Percentiles rank a stretch among this genome's conserved stretches.
phyloP scores from a whole-genome alignment of 2,888 invertebrate genomes.

The Hypomecis atomaria region DNA sequence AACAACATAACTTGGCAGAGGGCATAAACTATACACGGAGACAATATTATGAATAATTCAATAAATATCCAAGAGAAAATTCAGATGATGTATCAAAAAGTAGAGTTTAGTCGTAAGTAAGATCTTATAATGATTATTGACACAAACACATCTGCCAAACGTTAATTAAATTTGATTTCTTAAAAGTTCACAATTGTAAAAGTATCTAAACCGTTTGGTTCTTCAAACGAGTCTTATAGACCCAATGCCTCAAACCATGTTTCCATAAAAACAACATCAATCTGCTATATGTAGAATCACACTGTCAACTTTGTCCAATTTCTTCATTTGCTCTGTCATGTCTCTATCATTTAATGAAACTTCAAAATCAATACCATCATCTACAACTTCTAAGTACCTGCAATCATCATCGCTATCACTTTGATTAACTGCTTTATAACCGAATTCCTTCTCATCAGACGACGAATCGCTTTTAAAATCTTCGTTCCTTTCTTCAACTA shows the following conservation, averaged over 20 bases:
- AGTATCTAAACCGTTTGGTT: background rate
- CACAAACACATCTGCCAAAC: no score
- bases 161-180: no score
- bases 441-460: conserved; percentile 39
- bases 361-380: conserved; percentile 73
- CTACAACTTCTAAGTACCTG: conserved; percentile 74
- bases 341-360: conserved; percentile 47
- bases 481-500: conserved; percentile 58
- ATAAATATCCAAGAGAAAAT: no score
- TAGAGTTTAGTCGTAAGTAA: no score
- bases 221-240: background rate
- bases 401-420: conserved; percentile 71
- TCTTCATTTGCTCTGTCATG: conserved; percentile 22
- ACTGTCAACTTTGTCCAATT: conserved; percentile 30
- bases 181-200: background rate
- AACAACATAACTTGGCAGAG: no score
- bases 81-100: no score
- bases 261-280: conserved; percentile 37
- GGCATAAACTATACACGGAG: no score
- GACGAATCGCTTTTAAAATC: conserved; percentile 46
- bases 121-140: no score
- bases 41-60: no score
- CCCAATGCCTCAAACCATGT: conserved; percentile 18
- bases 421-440: conserved; percentile 60
- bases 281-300: conserved; percentile 50